Evolutionary conservation across 2,113 vertebrate species (phyloP).

Genomic region (Hydropotes inermis): DNA sequence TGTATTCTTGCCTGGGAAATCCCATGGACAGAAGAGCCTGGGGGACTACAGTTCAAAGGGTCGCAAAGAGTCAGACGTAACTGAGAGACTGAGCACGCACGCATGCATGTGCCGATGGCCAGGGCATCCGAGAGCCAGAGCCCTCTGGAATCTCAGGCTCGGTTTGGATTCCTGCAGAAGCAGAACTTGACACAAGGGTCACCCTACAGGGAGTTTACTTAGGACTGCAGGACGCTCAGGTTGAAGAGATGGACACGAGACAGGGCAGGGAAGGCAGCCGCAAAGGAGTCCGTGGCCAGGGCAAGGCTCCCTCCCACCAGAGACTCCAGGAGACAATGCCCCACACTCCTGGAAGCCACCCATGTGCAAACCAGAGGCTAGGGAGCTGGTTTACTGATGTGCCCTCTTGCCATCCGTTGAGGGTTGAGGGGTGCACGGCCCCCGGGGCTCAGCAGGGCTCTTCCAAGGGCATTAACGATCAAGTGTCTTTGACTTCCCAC

Average conservation of each 20-base stretch:
- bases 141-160: background rate
- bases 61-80: background rate
- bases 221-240: background rate
- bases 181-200: too few species aligned
- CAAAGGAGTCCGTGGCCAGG: accelerated
- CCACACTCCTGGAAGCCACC: accelerated
- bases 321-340: background rate
- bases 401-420: accelerated
- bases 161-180: background rate
- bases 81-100: accelerated
- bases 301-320: accelerated
- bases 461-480: too few species aligned
- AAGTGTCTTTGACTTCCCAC: background rate
- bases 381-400: too few species aligned
- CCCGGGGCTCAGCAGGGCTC: background rate
- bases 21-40: background rate
- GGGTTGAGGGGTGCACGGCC: accelerated
- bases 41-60: background rate
- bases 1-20: background rate
- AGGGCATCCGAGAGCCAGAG: accelerated
- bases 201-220: too few species aligned
- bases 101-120: accelerated
- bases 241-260: background rate
- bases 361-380: background rate
- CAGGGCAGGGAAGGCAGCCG: background rate